A percentile compares a stretch with the other conserved stretches of the same genome.
Evolutionary conservation across 1,140 invertebrate species (phyloP).

Genomic region (Heliconius melpomene): DNA sequence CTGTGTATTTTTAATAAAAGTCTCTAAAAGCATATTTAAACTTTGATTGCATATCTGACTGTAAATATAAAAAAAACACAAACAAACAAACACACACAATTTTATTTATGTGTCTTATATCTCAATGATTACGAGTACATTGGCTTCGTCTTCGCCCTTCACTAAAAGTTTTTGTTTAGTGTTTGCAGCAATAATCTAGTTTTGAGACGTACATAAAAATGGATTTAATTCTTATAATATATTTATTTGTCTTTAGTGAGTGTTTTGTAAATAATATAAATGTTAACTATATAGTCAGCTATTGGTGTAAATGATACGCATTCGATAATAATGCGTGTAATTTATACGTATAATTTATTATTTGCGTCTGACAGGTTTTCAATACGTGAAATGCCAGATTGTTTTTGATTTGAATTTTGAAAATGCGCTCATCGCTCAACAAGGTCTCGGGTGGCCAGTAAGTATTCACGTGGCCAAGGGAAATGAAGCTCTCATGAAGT

Average conservation of each 20-base stretch:
- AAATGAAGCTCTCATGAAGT: constrained; percentile 61
- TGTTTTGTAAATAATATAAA: neutral
- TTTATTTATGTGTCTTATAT: neutral
- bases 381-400: neutral
- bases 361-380: neutral
- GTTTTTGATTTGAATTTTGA: constrained; percentile 44
- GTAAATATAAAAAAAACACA: neutral
- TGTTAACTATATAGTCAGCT: neutral
- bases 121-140: neutral
- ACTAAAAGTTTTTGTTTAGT: neutral
- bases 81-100: neutral
- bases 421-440: constrained; percentile 55
- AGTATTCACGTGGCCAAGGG: constrained; percentile 53
- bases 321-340: no score
- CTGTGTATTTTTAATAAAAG: no score
- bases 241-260: neutral
- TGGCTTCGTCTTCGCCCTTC: neutral
- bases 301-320: no score
- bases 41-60: no score
- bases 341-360: neutral
- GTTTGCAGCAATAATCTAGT: neutral
- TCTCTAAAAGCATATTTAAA: no score
- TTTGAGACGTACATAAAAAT: neutral
- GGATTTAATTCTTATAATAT: neutral
- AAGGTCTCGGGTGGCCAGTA: constrained; percentile 61